Evolutionary conservation across 2,888 invertebrate species (phyloP), one percentile per base, ranked within the genome.

Genomic region (Zaprionus bogoriensis): DNA sequence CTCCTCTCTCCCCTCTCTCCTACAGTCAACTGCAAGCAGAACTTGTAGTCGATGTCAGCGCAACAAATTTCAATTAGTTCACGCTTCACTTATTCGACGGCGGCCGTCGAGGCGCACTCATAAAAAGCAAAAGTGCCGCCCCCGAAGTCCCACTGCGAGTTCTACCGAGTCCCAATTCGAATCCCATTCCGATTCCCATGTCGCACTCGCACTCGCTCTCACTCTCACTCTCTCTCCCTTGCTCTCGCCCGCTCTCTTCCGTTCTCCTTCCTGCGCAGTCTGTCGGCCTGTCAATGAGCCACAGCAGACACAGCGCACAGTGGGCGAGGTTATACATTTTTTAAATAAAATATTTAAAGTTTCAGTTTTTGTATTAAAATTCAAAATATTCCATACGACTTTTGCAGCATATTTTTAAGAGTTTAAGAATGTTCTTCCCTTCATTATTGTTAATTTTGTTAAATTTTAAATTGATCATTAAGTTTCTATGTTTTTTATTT

Each of bases 41-140:
- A 81, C 84, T 70, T 77, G 83, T 80, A 73, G 64, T 55, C 77
- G 67, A 87, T 85, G 88, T 87, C 88, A 83, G 86, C 88, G 81
- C 74, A 83, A 87, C 88, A 83, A 82, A 83, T 82, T 71, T 77
- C 88, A 88, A 89, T 89, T 88, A 89, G 88, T 89, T 89, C 85
- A 86, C 88, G 89, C 89, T 89, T 88, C 89, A 84, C 77, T 82
- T 85, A 78, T 68, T 74, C 77, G 77, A 61, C 72, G 57, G 48
- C 77, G 28, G 65, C 39, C n/a, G n/a, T n/a, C n/a, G n/a, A n/a
- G 51, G 48, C 61, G 64, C 67, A 68, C 62, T 74, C 78, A 84
- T 84, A 82, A 87, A 80, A 87, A 78, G 74, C 20, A 41, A 78
- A 85, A 84, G 71, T 78, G 78, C 82, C 85, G 79, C 85, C 62